Evolutionary conservation across 2,113 vertebrate species (phyloP), one percentile per base, ranked within the genome.

Genomic region (Turdus rufiventris): DNA sequence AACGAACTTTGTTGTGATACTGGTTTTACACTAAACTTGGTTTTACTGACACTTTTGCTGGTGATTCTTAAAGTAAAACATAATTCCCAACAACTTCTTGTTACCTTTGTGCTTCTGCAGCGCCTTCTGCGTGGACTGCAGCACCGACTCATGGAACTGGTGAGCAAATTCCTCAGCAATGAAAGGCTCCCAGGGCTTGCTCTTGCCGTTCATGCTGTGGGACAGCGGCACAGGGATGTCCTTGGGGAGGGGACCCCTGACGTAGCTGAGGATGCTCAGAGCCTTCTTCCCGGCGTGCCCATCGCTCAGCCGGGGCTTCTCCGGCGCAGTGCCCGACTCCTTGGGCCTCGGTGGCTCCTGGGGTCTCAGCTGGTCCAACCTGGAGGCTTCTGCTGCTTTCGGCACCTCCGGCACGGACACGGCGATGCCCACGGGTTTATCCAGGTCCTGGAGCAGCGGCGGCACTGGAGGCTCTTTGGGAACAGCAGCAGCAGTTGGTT

Each of bases 81-180:
- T 0, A 20, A 23, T 26, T 38, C 38, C 45, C 38, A 38, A 15
- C 12, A 16, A 7, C 19, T 3, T 3, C 78, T 48, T 9, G 0
- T 78, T 96, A 99, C 99, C 99, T 99, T 99, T 99, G 95, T 99
- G 99, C 97, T 99, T 99, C 98, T 99, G 99, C 97, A 99, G 94
- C 8, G 99, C 99, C 94, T 99, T 99, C 98, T 99, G 99, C 2
- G 99, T 99, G 91, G 99, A 99, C 98, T 99, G 99, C 92, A 99
- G 98, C 93, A 99, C 99, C 0, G 99, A 99, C 94, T 99, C 99
- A 0, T 99, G 99, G 97, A 99, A 99, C 97, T 99, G 99, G 83
- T 99, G 99, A n/a, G 99, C 99, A 11, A 99, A 99, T 94, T 99
- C 99, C 93, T 99, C 99, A 0, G 99, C 99, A 12, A 99, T 97